phyloP scores from a whole-genome alignment of 2,113 vertebrate species.

The Burhinus oedicnemus region DNA sequence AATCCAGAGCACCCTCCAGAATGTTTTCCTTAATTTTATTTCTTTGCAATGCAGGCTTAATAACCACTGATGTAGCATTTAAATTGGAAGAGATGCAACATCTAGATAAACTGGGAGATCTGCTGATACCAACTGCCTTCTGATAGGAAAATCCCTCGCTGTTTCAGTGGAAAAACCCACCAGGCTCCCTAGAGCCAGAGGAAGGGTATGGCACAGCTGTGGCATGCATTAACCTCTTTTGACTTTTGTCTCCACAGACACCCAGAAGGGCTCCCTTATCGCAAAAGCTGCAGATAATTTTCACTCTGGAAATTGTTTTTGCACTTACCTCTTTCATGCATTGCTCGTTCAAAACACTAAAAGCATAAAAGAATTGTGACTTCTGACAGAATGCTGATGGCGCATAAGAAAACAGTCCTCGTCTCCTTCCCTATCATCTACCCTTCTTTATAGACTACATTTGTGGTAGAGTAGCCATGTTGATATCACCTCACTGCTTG shows the following conservation, averaged over 20 bases:
- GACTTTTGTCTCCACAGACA: constrained; percentile 19
- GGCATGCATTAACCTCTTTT: constrained; percentile 47
- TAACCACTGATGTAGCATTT: constrained; percentile 46
- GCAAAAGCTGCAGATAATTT: not conserved
- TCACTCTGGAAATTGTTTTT: not conserved
- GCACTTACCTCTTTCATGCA: not conserved
- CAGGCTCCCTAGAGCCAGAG: constrained; percentile 7
- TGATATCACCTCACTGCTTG: not conserved
- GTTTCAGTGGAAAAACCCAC: constrained; percentile 55
- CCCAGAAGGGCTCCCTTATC: not conserved
- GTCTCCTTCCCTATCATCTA: not conserved
- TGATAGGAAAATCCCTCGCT: constrained; percentile 60
- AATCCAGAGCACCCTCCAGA: constrained; percentile 63
- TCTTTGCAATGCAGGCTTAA: constrained; percentile 35
- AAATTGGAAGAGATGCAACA: constrained; percentile 56
- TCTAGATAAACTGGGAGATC: constrained; percentile 61
- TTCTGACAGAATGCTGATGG: not conserved
- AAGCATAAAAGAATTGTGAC: not conserved
- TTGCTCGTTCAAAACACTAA: not conserved
- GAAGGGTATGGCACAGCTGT: constrained; percentile 38
- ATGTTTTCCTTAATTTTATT: constrained; percentile 54
- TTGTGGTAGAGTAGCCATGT: not conserved
- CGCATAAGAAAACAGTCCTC: not conserved
- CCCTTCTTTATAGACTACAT: not conserved
- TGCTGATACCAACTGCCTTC: constrained; percentile 32